phyloP scores from a whole-genome alignment of 2,113 vertebrate genomes.

The Mustelus asterias region DNA sequence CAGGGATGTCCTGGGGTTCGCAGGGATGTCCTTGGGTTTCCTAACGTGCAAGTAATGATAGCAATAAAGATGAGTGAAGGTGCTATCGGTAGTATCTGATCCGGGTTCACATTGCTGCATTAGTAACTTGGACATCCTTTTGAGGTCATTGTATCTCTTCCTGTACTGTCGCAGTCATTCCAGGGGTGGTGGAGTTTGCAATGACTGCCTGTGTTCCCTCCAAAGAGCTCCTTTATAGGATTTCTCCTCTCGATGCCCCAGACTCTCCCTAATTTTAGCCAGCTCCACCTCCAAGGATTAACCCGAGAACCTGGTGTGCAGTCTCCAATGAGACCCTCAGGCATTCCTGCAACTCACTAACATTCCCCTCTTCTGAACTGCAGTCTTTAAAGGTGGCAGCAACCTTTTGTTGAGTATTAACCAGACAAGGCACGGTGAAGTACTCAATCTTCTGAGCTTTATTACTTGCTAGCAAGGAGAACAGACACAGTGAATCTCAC shows the following conservation, averaged over 20 bases:
- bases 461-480: no score
- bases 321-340: not conserved
- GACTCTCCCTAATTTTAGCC: not conserved
- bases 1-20: no score
- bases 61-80: not conserved
- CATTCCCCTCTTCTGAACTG: not conserved
- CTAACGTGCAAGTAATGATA: not conserved
- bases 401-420: no score
- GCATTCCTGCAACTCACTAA: not conserved
- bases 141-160: not conserved
- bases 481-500: no score
- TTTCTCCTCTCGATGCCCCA: not conserved
- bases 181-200: no score
- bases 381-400: not conserved
- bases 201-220: not conserved
- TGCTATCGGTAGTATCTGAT: not conserved
- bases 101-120: not conserved
- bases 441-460: no score
- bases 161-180: not conserved
- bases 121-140: not conserved
- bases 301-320: not conserved
- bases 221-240: not conserved
- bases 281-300: not conserved
- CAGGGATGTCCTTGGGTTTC: not conserved
- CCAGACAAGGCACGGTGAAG: no score